Percentiles rank a stretch among this genome's conserved stretches.
phyloP scores from a whole-genome alignment of 92 coral and sea anemone genomes.

The Bergia puertoricense region DNA sequence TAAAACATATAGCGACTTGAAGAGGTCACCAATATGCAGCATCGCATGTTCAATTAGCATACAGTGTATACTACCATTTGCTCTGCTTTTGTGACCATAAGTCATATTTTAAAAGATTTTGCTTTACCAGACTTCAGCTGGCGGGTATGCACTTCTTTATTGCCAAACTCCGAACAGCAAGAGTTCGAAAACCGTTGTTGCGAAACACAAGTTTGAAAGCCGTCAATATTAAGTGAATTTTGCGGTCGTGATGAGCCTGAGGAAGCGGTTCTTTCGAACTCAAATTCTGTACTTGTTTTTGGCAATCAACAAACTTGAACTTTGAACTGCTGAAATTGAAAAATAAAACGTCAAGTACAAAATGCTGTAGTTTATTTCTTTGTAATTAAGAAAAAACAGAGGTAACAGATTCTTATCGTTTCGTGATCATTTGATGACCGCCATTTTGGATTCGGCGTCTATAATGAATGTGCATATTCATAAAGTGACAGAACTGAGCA shows the following conservation, averaged over 20 bases:
- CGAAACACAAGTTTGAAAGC: neutral
- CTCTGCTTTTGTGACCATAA: neutral
- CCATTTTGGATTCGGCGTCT: neutral
- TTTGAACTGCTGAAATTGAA: neutral
- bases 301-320: neutral
- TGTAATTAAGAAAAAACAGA: neutral
- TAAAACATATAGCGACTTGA: neutral
- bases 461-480: neutral
- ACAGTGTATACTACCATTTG: neutral
- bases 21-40: neutral
- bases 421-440: neutral
- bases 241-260: neutral
- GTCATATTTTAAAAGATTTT: neutral
- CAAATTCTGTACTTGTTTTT: neutral
- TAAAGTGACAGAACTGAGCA: no score
- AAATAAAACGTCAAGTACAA: neutral
- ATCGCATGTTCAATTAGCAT: neutral
- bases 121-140: neutral
- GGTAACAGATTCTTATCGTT: neutral
- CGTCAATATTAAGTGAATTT: constrained; percentile 26
- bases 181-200: neutral
- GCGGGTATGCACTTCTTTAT: neutral
- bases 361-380: neutral
- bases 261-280: neutral
- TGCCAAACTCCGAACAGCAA: neutral